Percentiles rank a stretch among this genome's conserved stretches.
phyloP scores from a whole-genome alignment of 1,140 invertebrate genomes.

The Tetragnatha versicolor region DNA sequence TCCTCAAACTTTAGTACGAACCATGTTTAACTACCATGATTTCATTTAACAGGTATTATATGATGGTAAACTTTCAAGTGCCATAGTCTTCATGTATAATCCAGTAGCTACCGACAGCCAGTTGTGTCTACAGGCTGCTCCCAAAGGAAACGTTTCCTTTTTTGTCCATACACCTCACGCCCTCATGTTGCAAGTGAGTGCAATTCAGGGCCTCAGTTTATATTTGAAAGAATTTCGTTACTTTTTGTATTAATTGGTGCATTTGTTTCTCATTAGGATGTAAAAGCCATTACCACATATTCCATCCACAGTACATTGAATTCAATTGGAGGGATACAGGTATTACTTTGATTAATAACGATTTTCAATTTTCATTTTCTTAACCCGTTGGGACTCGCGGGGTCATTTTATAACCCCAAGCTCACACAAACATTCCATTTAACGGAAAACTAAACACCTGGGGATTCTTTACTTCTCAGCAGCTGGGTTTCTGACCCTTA shows the following conservation, averaged over 20 bases:
- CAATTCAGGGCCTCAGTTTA: neutral
- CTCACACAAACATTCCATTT: too few species aligned
- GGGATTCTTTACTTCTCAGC: too few species aligned
- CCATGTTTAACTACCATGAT: too few species aligned
- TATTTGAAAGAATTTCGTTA: neutral
- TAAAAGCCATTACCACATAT: conserved; percentile 98
- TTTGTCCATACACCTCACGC: conserved; percentile 99
- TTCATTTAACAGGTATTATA: conserved; percentile 82
- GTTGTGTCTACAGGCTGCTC: conserved; percentile 95
- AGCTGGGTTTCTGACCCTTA: too few species aligned
- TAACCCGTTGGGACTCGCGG: too few species aligned
- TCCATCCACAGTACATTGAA: conserved; percentile 99
- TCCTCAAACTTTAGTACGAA: too few species aligned
- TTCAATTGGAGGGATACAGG: conserved; percentile 97
- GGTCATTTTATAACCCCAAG: too few species aligned
- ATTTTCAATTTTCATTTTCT: too few species aligned
- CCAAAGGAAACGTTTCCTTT: conserved; percentile 94
- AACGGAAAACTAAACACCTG: too few species aligned
- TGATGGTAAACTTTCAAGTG: conserved; percentile 94
- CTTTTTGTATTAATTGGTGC: neutral
- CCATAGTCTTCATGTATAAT: conserved; percentile 99
- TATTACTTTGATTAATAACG: too few species aligned
- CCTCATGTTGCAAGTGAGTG: conserved; percentile 92
- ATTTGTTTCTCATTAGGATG: conserved; percentile 76
- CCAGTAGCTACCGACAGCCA: conserved; percentile 98